Percentiles rank a stretch among this genome's conserved stretches.
Conservation (phyloP, 2,888 invertebrate species). For the Hedya salicella region DNA sequence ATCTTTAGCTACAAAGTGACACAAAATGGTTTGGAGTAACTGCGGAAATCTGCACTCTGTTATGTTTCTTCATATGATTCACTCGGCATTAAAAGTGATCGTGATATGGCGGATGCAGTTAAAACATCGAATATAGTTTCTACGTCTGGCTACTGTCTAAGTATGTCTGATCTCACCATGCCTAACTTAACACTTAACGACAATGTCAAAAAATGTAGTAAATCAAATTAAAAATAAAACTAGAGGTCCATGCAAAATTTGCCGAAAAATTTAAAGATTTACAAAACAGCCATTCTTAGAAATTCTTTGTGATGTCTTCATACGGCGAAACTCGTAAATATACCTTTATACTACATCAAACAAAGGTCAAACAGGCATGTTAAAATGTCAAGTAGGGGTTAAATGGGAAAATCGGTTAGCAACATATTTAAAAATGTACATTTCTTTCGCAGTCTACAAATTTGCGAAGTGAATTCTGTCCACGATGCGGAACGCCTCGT, state of each 20-base stretch:
- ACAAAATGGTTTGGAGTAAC: too few species aligned
- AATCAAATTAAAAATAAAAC: conserved; percentile 21
- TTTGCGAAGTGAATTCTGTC: neutral
- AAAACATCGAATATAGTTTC: neutral
- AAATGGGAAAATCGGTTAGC: conserved; percentile 3
- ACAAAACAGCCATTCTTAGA: conserved; percentile 17
- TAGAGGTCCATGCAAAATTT: neutral
- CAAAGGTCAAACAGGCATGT: conserved; percentile 13
- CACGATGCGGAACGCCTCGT: neutral
- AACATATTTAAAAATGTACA: conserved; percentile 3
- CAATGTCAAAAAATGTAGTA: conserved; percentile 3
- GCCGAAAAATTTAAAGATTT: neutral
- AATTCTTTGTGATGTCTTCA: conserved; percentile 11
- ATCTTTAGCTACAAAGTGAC: too few species aligned
- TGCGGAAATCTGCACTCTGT: conserved; percentile 1
- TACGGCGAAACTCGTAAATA: conserved; percentile 22
- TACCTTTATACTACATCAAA: neutral
- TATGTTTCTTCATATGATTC: conserved; percentile 14
- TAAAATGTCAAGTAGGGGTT: conserved; percentile 22
- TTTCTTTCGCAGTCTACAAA: conserved; percentile 13
- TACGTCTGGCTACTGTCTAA: neutral
- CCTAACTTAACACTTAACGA: conserved; percentile 11
- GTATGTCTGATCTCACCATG: conserved; percentile 18
- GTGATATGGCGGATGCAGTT: conserved; percentile 14
- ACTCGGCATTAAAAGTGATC: neutral